phyloP scores from a whole-genome alignment of 2,797 vertebrate genomes.

The Thamnophis elegans region DNA sequence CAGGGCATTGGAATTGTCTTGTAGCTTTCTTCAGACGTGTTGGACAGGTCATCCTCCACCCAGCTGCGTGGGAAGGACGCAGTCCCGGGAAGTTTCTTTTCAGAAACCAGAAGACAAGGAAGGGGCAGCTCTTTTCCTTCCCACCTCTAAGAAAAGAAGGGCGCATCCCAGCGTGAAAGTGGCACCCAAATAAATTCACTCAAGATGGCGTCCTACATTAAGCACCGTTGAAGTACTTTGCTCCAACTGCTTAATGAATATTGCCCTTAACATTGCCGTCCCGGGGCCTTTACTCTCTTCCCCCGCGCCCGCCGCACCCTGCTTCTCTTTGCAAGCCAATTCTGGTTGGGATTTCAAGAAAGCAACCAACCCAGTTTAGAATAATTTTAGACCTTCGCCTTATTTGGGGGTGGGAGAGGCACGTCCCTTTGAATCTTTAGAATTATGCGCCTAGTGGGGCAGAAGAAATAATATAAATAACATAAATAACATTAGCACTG shows the following conservation, averaged over 20 bases:
- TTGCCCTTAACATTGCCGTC: background rate
- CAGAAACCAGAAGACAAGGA: background rate
- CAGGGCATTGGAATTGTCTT: background rate
- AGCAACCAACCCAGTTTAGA: background rate
- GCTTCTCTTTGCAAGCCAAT: background rate
- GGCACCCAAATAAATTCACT: background rate
- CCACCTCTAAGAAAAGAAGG: background rate
- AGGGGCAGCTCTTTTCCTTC: background rate
- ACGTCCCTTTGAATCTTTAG: background rate
- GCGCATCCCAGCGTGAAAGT: background rate
- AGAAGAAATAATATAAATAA: background rate
- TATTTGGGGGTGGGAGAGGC: background rate
- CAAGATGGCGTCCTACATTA: slow-evolving; percentile 1
- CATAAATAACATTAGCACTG: background rate
- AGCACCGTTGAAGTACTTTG: background rate
- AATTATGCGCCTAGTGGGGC: background rate
- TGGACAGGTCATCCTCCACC: background rate
- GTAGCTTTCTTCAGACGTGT: background rate
- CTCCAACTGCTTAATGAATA: background rate
- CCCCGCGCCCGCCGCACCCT: background rate
- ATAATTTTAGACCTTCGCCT: background rate
- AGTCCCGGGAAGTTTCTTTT: background rate
- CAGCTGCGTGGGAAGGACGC: background rate
- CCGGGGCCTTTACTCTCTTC: background rate
- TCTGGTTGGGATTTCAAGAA: too few relatives aligned